A percentile compares a stretch with the other conserved stretches of the same genome.
These are phyloP conservation scores for Physocephala rufipes DNA, from an alignment of 2,888 invertebrate species.

Conservation along the genomic window DNA sequence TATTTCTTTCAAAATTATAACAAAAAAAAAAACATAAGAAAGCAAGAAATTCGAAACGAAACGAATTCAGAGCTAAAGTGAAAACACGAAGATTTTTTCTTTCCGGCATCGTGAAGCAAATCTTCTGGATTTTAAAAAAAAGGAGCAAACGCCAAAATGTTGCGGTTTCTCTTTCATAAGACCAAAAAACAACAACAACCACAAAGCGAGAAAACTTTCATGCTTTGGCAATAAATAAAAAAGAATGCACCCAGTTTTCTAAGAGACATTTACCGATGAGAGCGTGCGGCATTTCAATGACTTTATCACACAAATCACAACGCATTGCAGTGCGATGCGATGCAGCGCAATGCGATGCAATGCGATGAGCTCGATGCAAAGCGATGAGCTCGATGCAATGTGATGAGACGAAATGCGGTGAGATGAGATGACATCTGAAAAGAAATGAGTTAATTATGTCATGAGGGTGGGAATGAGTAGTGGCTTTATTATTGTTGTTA, in stretches of 20 bases:
- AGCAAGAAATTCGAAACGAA: too few relatives aligned
- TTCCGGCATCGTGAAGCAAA: not conserved
- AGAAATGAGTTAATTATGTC: conserved; percentile 62
- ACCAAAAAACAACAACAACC: not conserved
- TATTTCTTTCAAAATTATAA: too few relatives aligned
- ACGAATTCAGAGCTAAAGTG: not conserved
- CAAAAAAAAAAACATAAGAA: too few relatives aligned
- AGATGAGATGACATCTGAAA: not conserved
- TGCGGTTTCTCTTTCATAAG: not conserved
- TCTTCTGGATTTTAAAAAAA: not conserved
- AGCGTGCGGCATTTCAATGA: too few relatives aligned
- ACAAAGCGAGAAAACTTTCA: not conserved
- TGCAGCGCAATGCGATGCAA: too few relatives aligned
- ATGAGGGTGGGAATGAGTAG: conserved; percentile 63
- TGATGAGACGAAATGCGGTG: too few relatives aligned
- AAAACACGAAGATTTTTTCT: not conserved
- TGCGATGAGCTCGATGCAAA: too few relatives aligned
- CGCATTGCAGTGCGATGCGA: too few relatives aligned
- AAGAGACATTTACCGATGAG: too few relatives aligned
- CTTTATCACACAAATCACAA: too few relatives aligned
- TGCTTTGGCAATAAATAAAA: conserved; percentile 3
- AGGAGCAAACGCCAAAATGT: not conserved
- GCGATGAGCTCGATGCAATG: too few relatives aligned
- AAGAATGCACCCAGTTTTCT: not conserved
- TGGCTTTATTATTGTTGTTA: not conserved